phyloP scores from a whole-genome alignment of 2,113 vertebrate species.

The Brevimyrus niger region DNA sequence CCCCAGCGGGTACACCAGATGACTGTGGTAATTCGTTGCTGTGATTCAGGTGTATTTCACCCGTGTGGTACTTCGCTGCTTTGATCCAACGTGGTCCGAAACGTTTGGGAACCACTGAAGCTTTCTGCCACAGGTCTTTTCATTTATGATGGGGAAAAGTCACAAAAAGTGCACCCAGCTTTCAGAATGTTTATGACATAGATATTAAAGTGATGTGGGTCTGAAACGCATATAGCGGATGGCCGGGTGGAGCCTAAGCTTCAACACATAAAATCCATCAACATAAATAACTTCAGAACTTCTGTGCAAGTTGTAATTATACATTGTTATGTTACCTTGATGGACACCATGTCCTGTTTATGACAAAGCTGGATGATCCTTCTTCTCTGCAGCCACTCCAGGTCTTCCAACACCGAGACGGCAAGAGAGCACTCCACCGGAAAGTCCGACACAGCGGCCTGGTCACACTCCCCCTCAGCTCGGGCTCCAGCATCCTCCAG shows the following conservation, averaged over 20 bases:
- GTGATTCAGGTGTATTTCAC: neutral
- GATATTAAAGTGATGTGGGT: neutral
- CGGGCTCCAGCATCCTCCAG: conserved; percentile 45
- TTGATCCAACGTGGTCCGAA: neutral
- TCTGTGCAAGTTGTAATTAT: neutral
- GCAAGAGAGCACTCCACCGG: conserved; percentile 61
- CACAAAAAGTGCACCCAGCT: neutral
- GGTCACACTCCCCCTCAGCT: conserved; percentile 34
- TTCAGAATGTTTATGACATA: neutral
- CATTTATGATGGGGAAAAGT: neutral
- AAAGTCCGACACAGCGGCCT: conserved; percentile 37
- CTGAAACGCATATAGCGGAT: neutral
- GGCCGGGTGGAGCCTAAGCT: neutral
- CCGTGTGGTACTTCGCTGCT: neutral
- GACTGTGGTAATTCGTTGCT: neutral
- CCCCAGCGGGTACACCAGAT: too few relatives aligned
- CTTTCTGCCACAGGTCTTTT: neutral
- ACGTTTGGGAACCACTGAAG: neutral
- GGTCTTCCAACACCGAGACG: conserved; percentile 69
- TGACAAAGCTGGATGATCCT: conserved; percentile 77
- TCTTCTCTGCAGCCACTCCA: conserved; percentile 93
- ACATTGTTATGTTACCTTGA: conserved; percentile 66
- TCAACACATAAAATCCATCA: neutral
- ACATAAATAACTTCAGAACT: neutral
- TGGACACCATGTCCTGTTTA: conserved; percentile 48